Evolutionary conservation across 2,113 vertebrate species (phyloP).

Genomic region (Chaetura pelagica): DNA sequence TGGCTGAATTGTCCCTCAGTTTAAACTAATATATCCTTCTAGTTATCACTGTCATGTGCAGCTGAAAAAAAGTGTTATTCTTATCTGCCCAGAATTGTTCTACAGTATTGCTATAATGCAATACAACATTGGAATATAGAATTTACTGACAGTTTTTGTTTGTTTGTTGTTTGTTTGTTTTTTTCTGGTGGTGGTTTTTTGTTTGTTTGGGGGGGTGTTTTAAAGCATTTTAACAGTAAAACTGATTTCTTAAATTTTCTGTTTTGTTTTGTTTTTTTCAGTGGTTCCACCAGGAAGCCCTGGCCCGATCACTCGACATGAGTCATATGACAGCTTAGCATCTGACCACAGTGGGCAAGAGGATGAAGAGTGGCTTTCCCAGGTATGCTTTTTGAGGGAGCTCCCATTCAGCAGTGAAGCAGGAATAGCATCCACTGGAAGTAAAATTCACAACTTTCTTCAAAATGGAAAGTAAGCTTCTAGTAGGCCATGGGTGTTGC

Average conservation of each 20-base stretch:
- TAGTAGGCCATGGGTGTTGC: background rate
- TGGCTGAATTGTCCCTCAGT: background rate
- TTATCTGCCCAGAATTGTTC: background rate
- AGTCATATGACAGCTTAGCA: conserved; percentile 93
- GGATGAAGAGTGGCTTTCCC: conserved; percentile 98
- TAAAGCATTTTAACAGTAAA: background rate
- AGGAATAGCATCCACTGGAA: accelerated
- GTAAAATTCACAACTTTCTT: background rate
- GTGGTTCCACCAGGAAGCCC: conserved; percentile 91
- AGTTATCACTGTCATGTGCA: background rate
- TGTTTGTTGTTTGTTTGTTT: too few relatives aligned
- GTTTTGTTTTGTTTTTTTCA: conserved; percentile 36
- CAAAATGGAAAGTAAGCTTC: background rate
- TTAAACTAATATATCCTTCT: background rate
- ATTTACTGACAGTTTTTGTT: background rate
- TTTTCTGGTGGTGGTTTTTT: too few relatives aligned
- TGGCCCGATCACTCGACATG: conserved; percentile 89
- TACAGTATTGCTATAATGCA: background rate
- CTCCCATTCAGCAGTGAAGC: background rate
- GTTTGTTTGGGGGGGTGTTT: too few relatives aligned
- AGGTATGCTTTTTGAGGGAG: conserved; percentile 74
- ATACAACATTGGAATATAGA: background rate
- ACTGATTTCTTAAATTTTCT: background rate
- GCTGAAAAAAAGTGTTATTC: background rate
- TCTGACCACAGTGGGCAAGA: conserved; percentile 95